Conservation (phyloP, 2,888 invertebrate genomes). For the Gibbula magus region DNA sequence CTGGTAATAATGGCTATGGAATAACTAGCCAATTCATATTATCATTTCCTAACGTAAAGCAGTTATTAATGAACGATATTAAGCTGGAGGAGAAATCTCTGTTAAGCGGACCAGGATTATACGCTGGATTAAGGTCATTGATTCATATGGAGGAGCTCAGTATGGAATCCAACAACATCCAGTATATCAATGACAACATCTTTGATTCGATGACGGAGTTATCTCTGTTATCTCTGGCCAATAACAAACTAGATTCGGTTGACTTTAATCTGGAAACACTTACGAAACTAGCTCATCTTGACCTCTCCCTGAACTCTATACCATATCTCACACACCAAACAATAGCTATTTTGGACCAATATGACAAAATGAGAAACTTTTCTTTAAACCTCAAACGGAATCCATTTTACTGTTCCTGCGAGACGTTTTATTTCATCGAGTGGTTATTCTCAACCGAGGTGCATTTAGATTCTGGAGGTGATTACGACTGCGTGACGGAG, state of each 20-base stretch:
- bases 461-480: not conserved
- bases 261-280: not conserved
- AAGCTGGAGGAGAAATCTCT: not conserved
- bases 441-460: not conserved
- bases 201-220: not conserved
- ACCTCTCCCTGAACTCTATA: not conserved
- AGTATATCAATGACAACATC: not conserved
- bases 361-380: not conserved
- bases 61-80: not conserved
- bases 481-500: not conserved
- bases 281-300: not conserved
- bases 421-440: not conserved
- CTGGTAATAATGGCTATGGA: not conserved
- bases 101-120: not conserved
- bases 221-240: not conserved
- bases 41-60: not conserved
- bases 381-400: not conserved
- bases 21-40: not conserved
- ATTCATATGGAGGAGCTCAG: not conserved
- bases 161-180: not conserved
- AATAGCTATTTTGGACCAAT: not conserved
- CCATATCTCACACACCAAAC: not conserved
- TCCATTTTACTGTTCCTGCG: not conserved
- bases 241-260: not conserved
- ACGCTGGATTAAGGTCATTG: not conserved